Percentiles rank a stretch among this genome's conserved stretches.
phyloP scores from a whole-genome alignment of 2,888 invertebrate species.

The Drosophila mimica region DNA sequence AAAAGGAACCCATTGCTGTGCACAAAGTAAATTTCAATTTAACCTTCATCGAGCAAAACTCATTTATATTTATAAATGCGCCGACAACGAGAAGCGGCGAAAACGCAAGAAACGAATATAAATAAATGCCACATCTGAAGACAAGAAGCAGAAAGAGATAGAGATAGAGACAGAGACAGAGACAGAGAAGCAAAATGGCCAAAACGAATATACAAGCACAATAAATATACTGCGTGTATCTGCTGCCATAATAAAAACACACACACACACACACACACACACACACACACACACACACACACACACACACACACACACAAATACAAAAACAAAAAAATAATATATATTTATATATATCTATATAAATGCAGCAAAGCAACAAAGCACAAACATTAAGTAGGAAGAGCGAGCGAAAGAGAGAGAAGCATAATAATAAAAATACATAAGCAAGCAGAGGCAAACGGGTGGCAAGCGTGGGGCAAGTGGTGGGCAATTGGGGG shows the following conservation, averaged over 20 bases:
- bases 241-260: slow-evolving; percentile 69
- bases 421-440: slow-evolving; percentile 52
- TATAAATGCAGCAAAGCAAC: slow-evolving; percentile 48
- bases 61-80: slow-evolving; percentile 85
- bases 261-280: slow-evolving; percentile 9
- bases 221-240: slow-evolving; percentile 75
- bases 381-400: slow-evolving; percentile 30
- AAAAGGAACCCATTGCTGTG: slow-evolving; percentile 45
- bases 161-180: slow-evolving; percentile 1
- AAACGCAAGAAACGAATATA: slow-evolving; percentile 63
- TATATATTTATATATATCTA: not conserved
- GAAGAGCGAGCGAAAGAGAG: not conserved
- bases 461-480: not conserved
- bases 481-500: slow-evolving; percentile 8
- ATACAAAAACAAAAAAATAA: slow-evolving; percentile 15
- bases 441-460: slow-evolving; percentile 38
- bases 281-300: slow-evolving; percentile 3
- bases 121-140: slow-evolving; percentile 64
- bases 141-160: slow-evolving; percentile 7
- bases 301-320: slow-evolving; percentile 7
- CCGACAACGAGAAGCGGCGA: slow-evolving; percentile 59
- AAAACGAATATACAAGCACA: slow-evolving; percentile 46
- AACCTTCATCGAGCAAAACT: slow-evolving; percentile 83
- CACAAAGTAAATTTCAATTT: slow-evolving; percentile 80
- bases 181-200: slow-evolving; percentile 10